Conservation (phyloP, 1,140 invertebrate species). For the Formica exsecta region DNA sequence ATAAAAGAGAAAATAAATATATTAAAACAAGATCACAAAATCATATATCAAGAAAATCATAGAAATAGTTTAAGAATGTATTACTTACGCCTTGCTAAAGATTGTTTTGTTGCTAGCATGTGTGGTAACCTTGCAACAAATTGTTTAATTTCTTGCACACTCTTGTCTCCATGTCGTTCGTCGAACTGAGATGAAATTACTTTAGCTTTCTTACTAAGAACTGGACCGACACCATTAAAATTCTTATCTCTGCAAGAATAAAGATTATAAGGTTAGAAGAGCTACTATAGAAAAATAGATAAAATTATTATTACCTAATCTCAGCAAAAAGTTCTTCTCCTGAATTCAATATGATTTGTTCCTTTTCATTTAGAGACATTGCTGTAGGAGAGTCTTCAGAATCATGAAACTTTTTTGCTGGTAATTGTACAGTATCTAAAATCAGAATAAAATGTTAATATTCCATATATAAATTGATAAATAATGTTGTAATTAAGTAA, state of each 20-base stretch:
- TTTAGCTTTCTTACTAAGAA: conserved; percentile 95
- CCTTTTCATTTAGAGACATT: conserved; percentile 90
- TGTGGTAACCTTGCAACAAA: conserved; percentile 96
- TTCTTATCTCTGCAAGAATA: conserved; percentile 93
- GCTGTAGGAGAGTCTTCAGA: conserved; percentile 89
- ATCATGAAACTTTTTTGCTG: conserved; percentile 93
- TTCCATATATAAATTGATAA: conserved; percentile 12
- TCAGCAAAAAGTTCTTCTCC: conserved; percentile 96
- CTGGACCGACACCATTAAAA: conserved; percentile 96
- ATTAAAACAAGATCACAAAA: conserved; percentile 17
- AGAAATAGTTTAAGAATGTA: conserved; percentile 8
- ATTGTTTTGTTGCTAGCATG: conserved; percentile 95
- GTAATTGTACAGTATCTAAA: conserved; percentile 93
- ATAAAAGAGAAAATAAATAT: background rate
- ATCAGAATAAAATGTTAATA: conserved; percentile 49
- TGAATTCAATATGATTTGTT: conserved; percentile 96
- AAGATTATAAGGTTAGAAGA: background rate
- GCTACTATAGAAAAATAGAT: background rate
- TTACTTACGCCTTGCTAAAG: conserved; percentile 89
- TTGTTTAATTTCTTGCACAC: conserved; percentile 97
- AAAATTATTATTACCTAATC: conserved; percentile 85
- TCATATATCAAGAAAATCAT: background rate
- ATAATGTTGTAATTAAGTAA: background rate
- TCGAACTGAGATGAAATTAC: conserved; percentile 95
- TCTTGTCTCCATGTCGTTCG: conserved; percentile 94